These are phyloP conservation scores for Nephrocerus scutellatus DNA, from an alignment of 2,888 invertebrate species.

Conservation along the genomic window DNA sequence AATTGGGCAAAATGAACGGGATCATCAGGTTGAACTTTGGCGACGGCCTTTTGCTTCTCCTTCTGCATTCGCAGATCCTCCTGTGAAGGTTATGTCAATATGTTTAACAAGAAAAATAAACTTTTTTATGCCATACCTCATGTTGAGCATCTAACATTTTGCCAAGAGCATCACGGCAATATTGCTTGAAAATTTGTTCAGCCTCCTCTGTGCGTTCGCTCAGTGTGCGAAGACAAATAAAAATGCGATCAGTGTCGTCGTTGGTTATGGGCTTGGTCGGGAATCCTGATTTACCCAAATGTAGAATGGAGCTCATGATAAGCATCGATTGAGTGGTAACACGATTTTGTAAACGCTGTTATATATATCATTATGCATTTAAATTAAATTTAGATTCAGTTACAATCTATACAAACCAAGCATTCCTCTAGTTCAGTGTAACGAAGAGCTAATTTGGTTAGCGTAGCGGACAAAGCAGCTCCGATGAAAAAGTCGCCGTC, in stretches of 20 bases:
- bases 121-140: conserved; percentile 51
- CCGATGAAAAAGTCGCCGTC: conserved; percentile 95
- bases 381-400: conserved; percentile 21
- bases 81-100: no score
- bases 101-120: conserved; percentile 34
- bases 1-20: conserved; percentile 78
- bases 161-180: conserved; percentile 70
- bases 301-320: conserved; percentile 77
- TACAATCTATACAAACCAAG: conserved; percentile 24
- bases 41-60: conserved; percentile 62
- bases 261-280: conserved; percentile 81
- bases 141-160: conserved; percentile 77
- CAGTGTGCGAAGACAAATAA: conserved; percentile 69
- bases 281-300: conserved; percentile 72
- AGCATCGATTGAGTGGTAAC: conserved; percentile 79
- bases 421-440: conserved; percentile 51
- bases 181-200: conserved; percentile 62
- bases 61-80: conserved; percentile 49
- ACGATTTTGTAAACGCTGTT: conserved; percentile 49
- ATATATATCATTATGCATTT: neutral
- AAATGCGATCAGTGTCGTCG: conserved; percentile 86
- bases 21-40: conserved; percentile 75
- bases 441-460: conserved; percentile 82
- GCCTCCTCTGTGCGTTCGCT: conserved; percentile 62
- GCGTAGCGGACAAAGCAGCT: conserved; percentile 82